phyloP scores from a whole-genome alignment of 2,113 vertebrate species.

The Coreoperca whiteheadi region DNA sequence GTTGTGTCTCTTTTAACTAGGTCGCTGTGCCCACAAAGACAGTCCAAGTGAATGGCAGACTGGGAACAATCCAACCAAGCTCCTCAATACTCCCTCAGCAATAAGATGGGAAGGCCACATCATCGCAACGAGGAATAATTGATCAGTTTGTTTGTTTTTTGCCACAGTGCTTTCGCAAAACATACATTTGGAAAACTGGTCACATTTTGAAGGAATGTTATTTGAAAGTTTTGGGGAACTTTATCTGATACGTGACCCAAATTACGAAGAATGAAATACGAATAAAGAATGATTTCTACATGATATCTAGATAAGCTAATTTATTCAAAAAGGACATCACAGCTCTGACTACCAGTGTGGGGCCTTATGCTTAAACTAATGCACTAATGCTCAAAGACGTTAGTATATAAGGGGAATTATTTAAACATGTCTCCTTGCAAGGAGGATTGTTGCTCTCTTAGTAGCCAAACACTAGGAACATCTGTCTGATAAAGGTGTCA shows the following conservation, averaged over 20 bases:
- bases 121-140: slow-evolving; percentile 40
- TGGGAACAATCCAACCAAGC: slow-evolving; percentile 79
- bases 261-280: neutral
- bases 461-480: slow-evolving; percentile 52
- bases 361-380: slow-evolving; percentile 14
- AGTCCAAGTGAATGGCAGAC: slow-evolving; percentile 82
- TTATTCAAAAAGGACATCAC: neutral
- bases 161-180: slow-evolving; percentile 37
- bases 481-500: slow-evolving; percentile 11
- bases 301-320: neutral
- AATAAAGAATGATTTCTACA: neutral
- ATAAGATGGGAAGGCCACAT: slow-evolving; percentile 32
- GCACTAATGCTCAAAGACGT: neutral
- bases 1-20: slow-evolving; percentile 69
- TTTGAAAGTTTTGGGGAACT: slow-evolving; percentile 14
- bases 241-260: slow-evolving; percentile 7
- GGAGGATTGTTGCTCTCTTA: slow-evolving; percentile 15
- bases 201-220: slow-evolving; percentile 14
- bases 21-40: slow-evolving; percentile 81
- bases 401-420: neutral
- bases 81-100: slow-evolving; percentile 52
- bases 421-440: slow-evolving; percentile 13
- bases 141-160: slow-evolving; percentile 12
- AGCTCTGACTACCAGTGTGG: neutral
- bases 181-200: slow-evolving; percentile 23